Evolutionary conservation across 1,140 invertebrate genomes (phyloP), one percentile per base, ranked within the genome.

Genomic region (Apis cerana): DNA sequence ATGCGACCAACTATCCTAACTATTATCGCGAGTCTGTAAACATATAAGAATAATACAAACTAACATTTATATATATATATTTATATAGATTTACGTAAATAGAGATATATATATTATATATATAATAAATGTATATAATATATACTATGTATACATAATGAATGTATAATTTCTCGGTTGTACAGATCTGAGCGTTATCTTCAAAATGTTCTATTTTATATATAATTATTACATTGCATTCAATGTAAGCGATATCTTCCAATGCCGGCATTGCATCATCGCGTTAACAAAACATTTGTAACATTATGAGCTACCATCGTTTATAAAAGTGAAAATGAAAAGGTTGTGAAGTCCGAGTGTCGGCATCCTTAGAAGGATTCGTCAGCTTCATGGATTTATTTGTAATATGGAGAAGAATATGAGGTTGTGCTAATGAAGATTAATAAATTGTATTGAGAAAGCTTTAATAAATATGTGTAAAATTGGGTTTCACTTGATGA

Each of bases 181-280:
- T 91, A 91, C 85, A 91, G 83, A 89, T 90, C 76, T 83, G 83
- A 83, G 69, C 80, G 89, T 91, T 89, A 89, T 89, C 82, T 89
- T 83, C 86, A 83, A 89, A 91, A 91, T 90, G 79, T 90, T 89
- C 85, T 91, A 91, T 90, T 90, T 91, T 90, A 89, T 91, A 91
- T 90, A 85, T 89, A 85, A 90, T 84, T 90, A 90, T 91, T 86
- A 87, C 86, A 88, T 83, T 67, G 80, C 86, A 79, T 88, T 89
- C 78, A 65, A 82, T 72, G 62, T 83, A 82, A 85, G 74, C 84
- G 75, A 85, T 86, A 86, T 84, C 80, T 87, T 88, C 82, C 86
- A 88, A 88, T 88, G 86, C 75, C 80, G 80, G 81, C 76, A 89
- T 82, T 89, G 84, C 21, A 76, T 86, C 75, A 80, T 86, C 75